Evolutionary conservation across 2,888 invertebrate species (phyloP).

Genomic region (Gortyna flavago): DNA sequence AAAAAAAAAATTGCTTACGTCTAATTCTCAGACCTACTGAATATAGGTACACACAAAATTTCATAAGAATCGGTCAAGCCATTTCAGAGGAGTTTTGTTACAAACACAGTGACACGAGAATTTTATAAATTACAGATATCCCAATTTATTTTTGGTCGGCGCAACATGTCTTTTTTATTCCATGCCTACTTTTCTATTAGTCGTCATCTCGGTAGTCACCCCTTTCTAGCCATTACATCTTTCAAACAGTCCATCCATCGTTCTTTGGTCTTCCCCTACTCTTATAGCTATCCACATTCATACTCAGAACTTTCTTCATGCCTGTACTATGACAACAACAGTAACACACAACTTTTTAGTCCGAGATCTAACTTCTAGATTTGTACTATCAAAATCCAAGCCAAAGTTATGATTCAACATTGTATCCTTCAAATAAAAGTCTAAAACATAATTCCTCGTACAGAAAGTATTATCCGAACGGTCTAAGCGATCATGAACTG

Average conservation of each 20-base stretch:
- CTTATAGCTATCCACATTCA: background rate
- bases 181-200: background rate
- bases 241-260: background rate
- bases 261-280: background rate
- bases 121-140: too few relatives aligned
- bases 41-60: too few relatives aligned
- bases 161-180: background rate
- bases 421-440: constrained; percentile 39
- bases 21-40: too few relatives aligned
- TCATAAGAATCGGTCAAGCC: too few relatives aligned
- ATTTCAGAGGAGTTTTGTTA: too few relatives aligned
- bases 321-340: background rate
- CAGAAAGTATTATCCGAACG: constrained; percentile 53
- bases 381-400: background rate
- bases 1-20: too few relatives aligned
- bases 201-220: background rate
- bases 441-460: constrained; percentile 49
- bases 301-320: background rate
- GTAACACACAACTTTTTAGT: background rate
- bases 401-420: constrained; percentile 23
- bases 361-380: background rate
- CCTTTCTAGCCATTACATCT: background rate
- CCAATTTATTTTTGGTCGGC: background rate
- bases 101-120: too few relatives aligned
- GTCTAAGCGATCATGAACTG: constrained; percentile 73